Evolutionary conservation across 2,797 vertebrate species (phyloP).

Genomic region (Pantherophis vulpinus): DNA sequence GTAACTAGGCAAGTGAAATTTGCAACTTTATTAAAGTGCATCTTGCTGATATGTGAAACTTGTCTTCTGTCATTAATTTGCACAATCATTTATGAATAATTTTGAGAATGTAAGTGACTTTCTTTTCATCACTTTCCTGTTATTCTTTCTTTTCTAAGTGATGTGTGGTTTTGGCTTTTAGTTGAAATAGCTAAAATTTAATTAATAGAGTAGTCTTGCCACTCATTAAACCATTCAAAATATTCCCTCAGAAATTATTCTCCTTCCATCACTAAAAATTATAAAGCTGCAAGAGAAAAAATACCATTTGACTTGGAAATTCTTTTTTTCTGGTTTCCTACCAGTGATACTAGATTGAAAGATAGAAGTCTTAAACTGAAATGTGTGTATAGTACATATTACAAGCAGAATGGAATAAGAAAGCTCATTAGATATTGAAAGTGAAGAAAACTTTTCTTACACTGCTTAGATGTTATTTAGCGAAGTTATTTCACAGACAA

Average conservation of each 20-base stretch:
- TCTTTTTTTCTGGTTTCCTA: conserved; percentile 46
- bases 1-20: not conserved
- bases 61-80: conserved; percentile 19
- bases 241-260: conserved; percentile 57
- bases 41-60: not conserved
- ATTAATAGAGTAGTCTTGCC: conserved; percentile 37
- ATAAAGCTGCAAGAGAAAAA: conserved; percentile 39
- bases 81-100: conserved; percentile 42
- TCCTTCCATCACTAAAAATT: conserved; percentile 50
- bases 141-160: conserved; percentile 40
- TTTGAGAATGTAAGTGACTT: conserved; percentile 37
- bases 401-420: not conserved
- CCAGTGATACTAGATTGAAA: conserved; percentile 26
- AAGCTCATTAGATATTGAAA: not conserved
- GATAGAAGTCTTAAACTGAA: conserved; percentile 20
- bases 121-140: conserved; percentile 31
- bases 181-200: conserved; percentile 49
- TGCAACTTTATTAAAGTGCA: not conserved
- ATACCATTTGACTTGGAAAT: conserved; percentile 20
- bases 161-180: conserved; percentile 50
- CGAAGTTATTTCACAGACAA: not conserved
- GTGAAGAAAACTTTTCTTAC: not conserved
- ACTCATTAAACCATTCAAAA: conserved; percentile 58
- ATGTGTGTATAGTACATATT: not conserved
- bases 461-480: not conserved